Conservation (phyloP, 2,888 invertebrate genomes). For the Melipona beecheii region DNA sequence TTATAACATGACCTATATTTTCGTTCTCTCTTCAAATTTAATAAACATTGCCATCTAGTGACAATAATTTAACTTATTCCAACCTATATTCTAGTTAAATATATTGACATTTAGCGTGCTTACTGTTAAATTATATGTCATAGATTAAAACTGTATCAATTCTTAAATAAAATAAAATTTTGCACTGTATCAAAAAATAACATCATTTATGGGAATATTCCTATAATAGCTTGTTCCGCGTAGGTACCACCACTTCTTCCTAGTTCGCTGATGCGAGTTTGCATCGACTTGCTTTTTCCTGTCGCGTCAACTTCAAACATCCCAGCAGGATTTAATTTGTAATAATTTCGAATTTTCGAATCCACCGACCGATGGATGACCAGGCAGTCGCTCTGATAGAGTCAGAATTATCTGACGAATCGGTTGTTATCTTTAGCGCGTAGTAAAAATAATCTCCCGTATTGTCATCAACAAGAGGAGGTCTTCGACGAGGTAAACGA, state of each 20-base stretch:
- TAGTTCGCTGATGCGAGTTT: slow-evolving; percentile 15
- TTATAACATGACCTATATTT: too few relatives aligned
- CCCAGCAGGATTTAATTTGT: background rate
- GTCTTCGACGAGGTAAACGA: slow-evolving; percentile 10
- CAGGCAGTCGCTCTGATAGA: background rate
- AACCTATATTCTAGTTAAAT: too few relatives aligned
- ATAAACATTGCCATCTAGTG: too few relatives aligned
- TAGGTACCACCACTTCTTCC: slow-evolving; percentile 9
- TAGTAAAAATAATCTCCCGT: slow-evolving; percentile 37
- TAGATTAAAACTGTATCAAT: too few relatives aligned
- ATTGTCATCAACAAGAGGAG: slow-evolving; percentile 21
- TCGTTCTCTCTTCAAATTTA: too few relatives aligned
- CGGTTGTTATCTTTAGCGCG: slow-evolving; percentile 11
- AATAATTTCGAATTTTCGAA: background rate
- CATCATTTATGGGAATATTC: too few relatives aligned
- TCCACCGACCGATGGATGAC: too few relatives aligned
- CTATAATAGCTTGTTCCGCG: slow-evolving; percentile 1
- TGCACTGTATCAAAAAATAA: too few relatives aligned
- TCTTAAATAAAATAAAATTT: too few relatives aligned
- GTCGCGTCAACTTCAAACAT: background rate
- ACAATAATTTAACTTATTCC: too few relatives aligned
- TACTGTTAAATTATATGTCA: too few relatives aligned
- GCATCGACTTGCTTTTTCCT: slow-evolving; percentile 1
- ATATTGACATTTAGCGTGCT: too few relatives aligned
- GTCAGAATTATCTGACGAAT: background rate